Evolutionary conservation across 53 echinoderm and acorn worm species (phyloP).

Genomic region (Echinarachnius parma): DNA sequence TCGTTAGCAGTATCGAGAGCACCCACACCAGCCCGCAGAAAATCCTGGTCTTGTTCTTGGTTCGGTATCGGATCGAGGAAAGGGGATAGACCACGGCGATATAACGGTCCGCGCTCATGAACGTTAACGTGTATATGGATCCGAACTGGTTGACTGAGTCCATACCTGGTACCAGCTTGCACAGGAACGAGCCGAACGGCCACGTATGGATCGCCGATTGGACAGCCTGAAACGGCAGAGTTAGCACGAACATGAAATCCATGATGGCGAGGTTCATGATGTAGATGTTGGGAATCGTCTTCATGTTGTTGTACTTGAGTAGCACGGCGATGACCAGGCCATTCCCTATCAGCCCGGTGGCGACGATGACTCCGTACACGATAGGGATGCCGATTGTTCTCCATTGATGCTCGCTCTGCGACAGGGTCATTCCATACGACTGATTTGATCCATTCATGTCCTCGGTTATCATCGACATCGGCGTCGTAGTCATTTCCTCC

Average conservation of each 20-base stretch:
- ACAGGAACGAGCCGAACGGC: constrained; percentile 76
- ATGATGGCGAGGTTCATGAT: constrained; percentile 82
- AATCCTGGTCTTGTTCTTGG: constrained; percentile 64
- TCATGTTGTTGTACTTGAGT: constrained; percentile 76
- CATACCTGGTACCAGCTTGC: constrained; percentile 55
- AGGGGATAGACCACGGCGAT: constrained; percentile 79
- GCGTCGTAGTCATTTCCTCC: too few species aligned
- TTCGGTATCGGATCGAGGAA: constrained; percentile 76
- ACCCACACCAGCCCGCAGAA: constrained; percentile 58
- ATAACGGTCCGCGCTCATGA: constrained; percentile 94
- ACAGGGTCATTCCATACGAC: not conserved
- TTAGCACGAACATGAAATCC: constrained; percentile 74
- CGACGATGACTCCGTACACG: constrained; percentile 45
- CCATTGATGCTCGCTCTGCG: not conserved
- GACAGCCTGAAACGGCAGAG: constrained; percentile 65
- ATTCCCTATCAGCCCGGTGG: constrained; percentile 65
- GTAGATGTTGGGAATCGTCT: constrained; percentile 88
- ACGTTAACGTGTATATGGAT: constrained; percentile 68
- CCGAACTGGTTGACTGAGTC: constrained; percentile 80
- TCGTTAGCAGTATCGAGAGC: constrained; percentile 57
- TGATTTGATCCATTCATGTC: constrained; percentile 1
- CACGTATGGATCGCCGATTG: constrained; percentile 54
- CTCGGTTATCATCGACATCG: not conserved
- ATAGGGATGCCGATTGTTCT: constrained; percentile 35
- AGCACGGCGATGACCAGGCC: constrained; percentile 79